Conservation (phyloP, 2,113 vertebrate species). For the Equus przewalskii region DNA sequence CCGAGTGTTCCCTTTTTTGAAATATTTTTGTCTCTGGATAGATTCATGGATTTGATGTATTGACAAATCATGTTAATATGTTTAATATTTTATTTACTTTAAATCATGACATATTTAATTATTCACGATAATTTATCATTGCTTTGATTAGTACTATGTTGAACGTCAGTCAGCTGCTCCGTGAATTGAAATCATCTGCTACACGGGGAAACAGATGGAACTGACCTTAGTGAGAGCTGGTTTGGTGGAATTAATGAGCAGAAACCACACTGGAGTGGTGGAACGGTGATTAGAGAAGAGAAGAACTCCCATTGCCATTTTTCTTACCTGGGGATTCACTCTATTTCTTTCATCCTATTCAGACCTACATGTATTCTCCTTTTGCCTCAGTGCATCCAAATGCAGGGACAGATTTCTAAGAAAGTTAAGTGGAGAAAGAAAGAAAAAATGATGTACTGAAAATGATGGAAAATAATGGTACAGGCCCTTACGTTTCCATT, state of each 20-base stretch:
- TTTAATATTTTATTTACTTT: neutral
- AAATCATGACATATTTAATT: neutral
- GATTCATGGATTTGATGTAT: neutral
- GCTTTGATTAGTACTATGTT: neutral
- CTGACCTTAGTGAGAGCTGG: neutral
- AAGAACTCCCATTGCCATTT: neutral
- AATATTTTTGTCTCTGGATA: neutral
- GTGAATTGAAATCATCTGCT: neutral
- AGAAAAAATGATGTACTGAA: neutral
- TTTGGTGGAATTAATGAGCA: neutral
- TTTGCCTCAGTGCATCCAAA: neutral
- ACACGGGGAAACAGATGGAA: neutral
- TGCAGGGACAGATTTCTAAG: neutral
- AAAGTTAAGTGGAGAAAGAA: neutral
- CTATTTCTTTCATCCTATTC: neutral
- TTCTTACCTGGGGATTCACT: neutral
- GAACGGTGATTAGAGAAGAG: neutral
- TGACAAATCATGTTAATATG: neutral
- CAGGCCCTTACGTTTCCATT: neutral
- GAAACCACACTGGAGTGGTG: no score
- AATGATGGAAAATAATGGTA: neutral
- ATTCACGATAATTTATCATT: neutral
- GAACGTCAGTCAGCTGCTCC: neutral
- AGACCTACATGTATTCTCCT: neutral
- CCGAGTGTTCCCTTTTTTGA: neutral